Evolutionary conservation across 2,113 vertebrate species (phyloP), one percentile per base, ranked within the genome.

Genomic region (Platysteira castanea): DNA sequence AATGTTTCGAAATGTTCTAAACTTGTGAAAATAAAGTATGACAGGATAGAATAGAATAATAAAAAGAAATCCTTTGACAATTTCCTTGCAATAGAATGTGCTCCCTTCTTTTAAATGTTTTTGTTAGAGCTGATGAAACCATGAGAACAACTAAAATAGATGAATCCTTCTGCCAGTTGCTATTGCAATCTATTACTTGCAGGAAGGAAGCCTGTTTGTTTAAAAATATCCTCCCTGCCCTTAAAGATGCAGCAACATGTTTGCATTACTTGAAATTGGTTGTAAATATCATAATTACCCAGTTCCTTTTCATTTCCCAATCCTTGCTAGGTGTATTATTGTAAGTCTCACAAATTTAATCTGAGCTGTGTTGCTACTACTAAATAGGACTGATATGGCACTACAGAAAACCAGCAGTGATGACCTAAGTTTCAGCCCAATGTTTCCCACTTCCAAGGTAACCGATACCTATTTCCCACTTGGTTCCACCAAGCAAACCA

Each of bases 131-230:
- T 30, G 37, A 57, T 87, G 91, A 96, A 90, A 78, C 33, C 70
- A 71, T 54, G 53, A 95, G 95, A 93, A 90, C 60, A 93, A 92
- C 90, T 84, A 68, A 95, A 96, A 89, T 64, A 97, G 93, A 95
- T 87, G 23, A 95, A 84, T 78, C 80, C 73, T 93, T 84, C 85
- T 94, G 69, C 90, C 73, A 90, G 80, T 95, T 95, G 84, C 93
- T 96, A 75, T 93, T 96, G 91, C 93, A 93, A 90, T 94, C 92
- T 92, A 91, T 91, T 96, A 78, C 81, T 90, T 92, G 88, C 69
- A 90, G 96, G 93, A 96, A 96, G 90, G 90, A 96, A 94, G 79
- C 44, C 39, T 54, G 65, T 89, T 96, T 90, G 79, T 94, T 96
- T 95, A 87, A 95, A 96, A 93, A 92, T 93, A 94, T 89, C 83